These are phyloP conservation scores for Tetrax tetrax DNA, from an alignment of 2,113 vertebrate genomes.

Conservation along the genomic window DNA sequence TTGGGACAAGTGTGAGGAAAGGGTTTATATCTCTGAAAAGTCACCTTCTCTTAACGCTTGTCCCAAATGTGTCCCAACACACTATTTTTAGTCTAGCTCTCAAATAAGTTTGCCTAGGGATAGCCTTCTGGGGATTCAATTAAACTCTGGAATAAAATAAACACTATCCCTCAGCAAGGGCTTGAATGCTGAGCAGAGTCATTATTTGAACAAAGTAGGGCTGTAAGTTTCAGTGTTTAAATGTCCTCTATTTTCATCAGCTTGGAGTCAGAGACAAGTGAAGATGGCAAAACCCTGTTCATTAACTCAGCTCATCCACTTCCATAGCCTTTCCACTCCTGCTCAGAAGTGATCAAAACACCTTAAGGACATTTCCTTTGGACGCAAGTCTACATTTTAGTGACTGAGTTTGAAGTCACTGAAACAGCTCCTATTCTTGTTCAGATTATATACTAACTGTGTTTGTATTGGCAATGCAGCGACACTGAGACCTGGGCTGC, in stretches of 20 bases:
- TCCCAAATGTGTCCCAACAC: neutral
- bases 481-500: neutral
- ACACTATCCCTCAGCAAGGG: neutral
- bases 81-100: slow-evolving; percentile 8
- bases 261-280: neutral
- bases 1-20: neutral
- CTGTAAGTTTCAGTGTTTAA: neutral
- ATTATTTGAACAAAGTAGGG: slow-evolving; percentile 5
- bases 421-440: neutral
- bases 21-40: neutral
- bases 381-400: neutral
- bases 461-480: neutral
- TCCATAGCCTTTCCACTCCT: neutral
- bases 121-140: slow-evolving; percentile 39
- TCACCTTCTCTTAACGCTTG: neutral
- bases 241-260: slow-evolving; percentile 15
- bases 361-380: neutral
- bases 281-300: neutral
- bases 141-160: slow-evolving; percentile 41
- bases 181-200: slow-evolving; percentile 31
- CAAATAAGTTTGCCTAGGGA: slow-evolving; percentile 6
- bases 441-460: neutral
- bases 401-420: neutral
- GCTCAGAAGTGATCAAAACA: neutral
- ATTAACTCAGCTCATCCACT: neutral